Conservation (phyloP, 2,888 invertebrate species). For the Hermodice carunculata region DNA sequence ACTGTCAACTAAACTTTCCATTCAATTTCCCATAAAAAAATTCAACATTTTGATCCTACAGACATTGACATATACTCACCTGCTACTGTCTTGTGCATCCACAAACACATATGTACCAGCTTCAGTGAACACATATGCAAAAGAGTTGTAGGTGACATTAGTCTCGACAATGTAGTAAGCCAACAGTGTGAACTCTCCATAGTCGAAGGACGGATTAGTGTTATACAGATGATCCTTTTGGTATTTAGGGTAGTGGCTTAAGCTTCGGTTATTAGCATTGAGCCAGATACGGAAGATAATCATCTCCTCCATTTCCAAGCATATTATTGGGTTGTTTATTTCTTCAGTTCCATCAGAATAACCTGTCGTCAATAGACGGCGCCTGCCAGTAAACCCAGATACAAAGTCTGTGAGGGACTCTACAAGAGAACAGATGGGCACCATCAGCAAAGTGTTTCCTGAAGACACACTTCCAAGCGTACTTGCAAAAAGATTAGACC, state of each 20-base stretch:
- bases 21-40: too few relatives aligned
- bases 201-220: slow-evolving; percentile 64
- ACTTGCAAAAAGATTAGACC: too few relatives aligned
- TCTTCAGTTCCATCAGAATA: slow-evolving; percentile 35
- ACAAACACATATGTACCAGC: slow-evolving; percentile 64
- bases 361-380: background rate
- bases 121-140: slow-evolving; percentile 61
- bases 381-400: too few relatives aligned
- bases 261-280: slow-evolving; percentile 51
- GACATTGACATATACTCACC: slow-evolving; percentile 39
- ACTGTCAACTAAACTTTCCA: too few relatives aligned
- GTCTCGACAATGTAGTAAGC: slow-evolving; percentile 58
- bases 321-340: slow-evolving; percentile 60
- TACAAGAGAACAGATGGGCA: too few relatives aligned
- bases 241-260: slow-evolving; percentile 64
- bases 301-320: slow-evolving; percentile 60
- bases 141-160: slow-evolving; percentile 60
- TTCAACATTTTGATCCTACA: background rate
- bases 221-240: slow-evolving; percentile 59
- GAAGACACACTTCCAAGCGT: too few relatives aligned
- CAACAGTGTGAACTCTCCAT: slow-evolving; percentile 61
- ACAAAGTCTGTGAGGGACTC: too few relatives aligned
- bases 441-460: too few relatives aligned
- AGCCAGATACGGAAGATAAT: slow-evolving; percentile 61
- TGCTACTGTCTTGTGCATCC: slow-evolving; percentile 53